These are phyloP conservation scores for Coptodon rendalli DNA, from an alignment of 2,113 vertebrate genomes.

Conservation along the genomic window DNA sequence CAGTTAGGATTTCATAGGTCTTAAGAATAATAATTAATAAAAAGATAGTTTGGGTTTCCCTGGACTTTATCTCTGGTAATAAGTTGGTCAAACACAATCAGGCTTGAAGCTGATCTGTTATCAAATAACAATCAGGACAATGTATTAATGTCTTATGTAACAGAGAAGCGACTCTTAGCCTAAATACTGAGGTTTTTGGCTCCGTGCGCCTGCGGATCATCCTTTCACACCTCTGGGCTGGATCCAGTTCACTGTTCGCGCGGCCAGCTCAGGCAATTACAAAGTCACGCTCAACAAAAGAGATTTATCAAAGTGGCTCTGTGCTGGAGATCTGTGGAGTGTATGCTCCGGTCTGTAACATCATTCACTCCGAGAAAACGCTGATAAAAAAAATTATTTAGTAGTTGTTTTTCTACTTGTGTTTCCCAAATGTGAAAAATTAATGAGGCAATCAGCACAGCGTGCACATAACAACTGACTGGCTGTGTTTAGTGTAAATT, in stretches of 20 bases:
- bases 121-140: slow-evolving; percentile 48
- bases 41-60: neutral
- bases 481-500: neutral
- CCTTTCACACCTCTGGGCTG: slow-evolving; percentile 51
- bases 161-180: slow-evolving; percentile 35
- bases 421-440: neutral
- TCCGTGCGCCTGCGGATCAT: slow-evolving; percentile 22
- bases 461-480: neutral
- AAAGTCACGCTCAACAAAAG: slow-evolving; percentile 51
- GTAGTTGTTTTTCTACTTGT: neutral
- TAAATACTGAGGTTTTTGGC: slow-evolving; percentile 46
- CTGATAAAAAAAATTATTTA: neutral
- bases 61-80: neutral
- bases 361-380: neutral
- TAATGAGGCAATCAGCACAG: neutral
- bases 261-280: slow-evolving; percentile 45
- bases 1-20: neutral
- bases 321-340: neutral
- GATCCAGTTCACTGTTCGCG: slow-evolving; percentile 37
- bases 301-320: slow-evolving; percentile 32
- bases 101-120: slow-evolving; percentile 18
- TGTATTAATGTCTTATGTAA: slow-evolving; percentile 40
- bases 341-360: neutral
- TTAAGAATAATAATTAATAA: neutral
- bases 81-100: neutral